Percentiles rank a stretch among this genome's conserved stretches.
These are phyloP conservation scores for Drosophila ohnishii DNA, from an alignment of 1,140 invertebrate genomes.

Conservation along the genomic window DNA sequence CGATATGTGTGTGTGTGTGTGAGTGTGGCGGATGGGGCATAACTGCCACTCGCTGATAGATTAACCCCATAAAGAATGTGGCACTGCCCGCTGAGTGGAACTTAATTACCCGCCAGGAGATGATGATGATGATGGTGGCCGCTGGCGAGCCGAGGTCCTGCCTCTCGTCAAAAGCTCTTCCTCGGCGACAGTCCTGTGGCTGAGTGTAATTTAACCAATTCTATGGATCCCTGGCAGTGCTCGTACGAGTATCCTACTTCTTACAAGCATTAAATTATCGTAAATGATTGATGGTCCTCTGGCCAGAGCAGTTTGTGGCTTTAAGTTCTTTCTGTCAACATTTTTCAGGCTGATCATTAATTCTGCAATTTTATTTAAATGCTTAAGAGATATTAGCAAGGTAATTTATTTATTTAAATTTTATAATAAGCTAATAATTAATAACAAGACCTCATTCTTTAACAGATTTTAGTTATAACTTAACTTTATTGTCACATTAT, in stretches of 20 bases:
- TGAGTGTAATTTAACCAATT: constrained; percentile 11
- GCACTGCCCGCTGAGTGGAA: constrained; percentile 46
- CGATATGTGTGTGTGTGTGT: constrained; percentile 46
- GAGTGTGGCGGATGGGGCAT: constrained; percentile 2
- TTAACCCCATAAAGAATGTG: constrained; percentile 67
- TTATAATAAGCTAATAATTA: too few species aligned
- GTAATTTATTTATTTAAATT: too few species aligned
- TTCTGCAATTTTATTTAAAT: neutral
- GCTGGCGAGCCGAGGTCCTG: neutral
- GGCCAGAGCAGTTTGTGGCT: constrained; percentile 4
- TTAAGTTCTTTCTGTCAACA: constrained; percentile 6
- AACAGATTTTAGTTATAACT: neutral
- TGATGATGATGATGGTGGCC: constrained; percentile 13
- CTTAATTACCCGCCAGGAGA: constrained; percentile 53
- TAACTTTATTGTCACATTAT: too few species aligned
- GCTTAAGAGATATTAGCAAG: neutral
- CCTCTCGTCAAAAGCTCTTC: constrained; percentile 23
- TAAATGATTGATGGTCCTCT: constrained; percentile 7
- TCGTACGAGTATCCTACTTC: neutral
- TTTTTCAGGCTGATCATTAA: constrained; percentile 3
- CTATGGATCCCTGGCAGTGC: constrained; percentile 2
- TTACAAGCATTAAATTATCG: constrained; percentile 16
- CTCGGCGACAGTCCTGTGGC: constrained; percentile 1
- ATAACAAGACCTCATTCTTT: neutral
- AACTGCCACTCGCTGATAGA: constrained; percentile 62